Percentiles rank a stretch among this genome's conserved stretches.
phyloP scores from a whole-genome alignment of 1,140 invertebrate genomes.

The Drosophila parvula region DNA sequence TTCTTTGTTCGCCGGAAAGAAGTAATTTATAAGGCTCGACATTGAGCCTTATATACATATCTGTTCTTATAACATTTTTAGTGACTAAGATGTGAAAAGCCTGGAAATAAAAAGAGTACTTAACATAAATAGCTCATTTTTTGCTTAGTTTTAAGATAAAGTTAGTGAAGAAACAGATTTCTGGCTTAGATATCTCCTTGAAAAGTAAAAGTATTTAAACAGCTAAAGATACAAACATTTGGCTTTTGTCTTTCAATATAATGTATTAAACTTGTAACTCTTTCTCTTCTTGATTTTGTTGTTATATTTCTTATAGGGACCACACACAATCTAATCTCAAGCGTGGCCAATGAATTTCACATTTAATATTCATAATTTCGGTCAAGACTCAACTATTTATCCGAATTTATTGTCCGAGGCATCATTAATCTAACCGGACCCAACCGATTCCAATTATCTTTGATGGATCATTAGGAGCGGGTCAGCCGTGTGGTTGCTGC shows the following conservation, averaged over 20 bases:
- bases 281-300: background rate
- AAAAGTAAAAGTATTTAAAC: no score
- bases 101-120: background rate
- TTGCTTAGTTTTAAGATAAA: no score
- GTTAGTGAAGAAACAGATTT: background rate
- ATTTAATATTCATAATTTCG: slow-evolving; percentile 30
- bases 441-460: slow-evolving; percentile 40
- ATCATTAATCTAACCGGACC: slow-evolving; percentile 21
- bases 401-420: background rate
- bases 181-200: background rate
- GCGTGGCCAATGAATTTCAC: slow-evolving; percentile 13
- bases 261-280: background rate
- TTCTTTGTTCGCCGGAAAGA: slow-evolving; percentile 9
- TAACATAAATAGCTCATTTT: no score
- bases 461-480: slow-evolving; percentile 45
- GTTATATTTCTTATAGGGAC: background rate
- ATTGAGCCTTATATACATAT: background rate
- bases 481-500: slow-evolving; percentile 15
- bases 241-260: background rate
- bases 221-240: background rate
- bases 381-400: background rate
- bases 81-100: background rate
- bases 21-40: background rate
- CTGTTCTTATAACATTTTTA: background rate
- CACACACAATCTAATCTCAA: background rate